phyloP scores from a whole-genome alignment of 2,888 invertebrate species.

The Sesamia inferens region DNA sequence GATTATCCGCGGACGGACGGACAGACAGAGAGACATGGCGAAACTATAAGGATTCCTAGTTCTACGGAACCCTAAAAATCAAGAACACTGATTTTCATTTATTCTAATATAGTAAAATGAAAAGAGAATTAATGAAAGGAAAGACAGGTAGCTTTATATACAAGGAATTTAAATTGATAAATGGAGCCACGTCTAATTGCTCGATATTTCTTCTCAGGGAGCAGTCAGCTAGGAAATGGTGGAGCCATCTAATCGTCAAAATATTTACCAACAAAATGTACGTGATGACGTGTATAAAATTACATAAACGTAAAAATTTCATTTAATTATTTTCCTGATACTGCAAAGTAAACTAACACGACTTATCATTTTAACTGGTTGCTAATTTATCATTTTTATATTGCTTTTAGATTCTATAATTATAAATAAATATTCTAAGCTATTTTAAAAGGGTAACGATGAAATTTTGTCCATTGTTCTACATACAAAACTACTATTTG shows the following conservation, averaged over 20 bases:
- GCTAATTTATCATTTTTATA: neutral
- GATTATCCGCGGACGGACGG: too few species aligned
- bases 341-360: neutral
- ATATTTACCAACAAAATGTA: too few species aligned
- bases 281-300: too few species aligned
- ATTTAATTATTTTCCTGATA: neutral
- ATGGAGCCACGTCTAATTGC: neutral
- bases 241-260: too few species aligned
- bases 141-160: neutral
- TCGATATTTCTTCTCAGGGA: too few species aligned
- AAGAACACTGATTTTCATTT: too few species aligned
- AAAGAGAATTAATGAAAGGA: neutral
- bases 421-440: too few species aligned
- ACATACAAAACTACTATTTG: neutral
- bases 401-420: neutral
- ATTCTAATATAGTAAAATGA: neutral
- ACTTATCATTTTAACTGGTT: neutral
- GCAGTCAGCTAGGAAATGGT: too few species aligned
- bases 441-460: neutral
- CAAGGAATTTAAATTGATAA: neutral
- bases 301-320: too few species aligned
- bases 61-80: too few species aligned
- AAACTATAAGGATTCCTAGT: too few species aligned
- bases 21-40: too few species aligned
- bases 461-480: neutral